phyloP scores from a whole-genome alignment of 2,888 invertebrate species.

The Cantharis rustica region DNA sequence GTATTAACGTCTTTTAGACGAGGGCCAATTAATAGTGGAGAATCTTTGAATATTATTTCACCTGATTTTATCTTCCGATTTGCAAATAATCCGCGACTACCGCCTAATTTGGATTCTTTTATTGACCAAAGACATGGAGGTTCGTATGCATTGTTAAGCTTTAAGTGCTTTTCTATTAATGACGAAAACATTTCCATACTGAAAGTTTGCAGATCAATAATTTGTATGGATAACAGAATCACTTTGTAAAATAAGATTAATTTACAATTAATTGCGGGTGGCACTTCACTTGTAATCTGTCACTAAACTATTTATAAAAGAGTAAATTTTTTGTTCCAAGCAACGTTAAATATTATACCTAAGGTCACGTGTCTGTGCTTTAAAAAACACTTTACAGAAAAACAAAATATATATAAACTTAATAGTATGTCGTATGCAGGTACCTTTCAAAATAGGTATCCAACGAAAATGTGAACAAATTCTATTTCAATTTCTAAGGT shows the following conservation, averaged over 20 bases:
- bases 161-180: constrained; percentile 4
- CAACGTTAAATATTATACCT: not conserved
- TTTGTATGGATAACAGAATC: not conserved
- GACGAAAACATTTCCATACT: not conserved
- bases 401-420: not conserved
- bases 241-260: not conserved
- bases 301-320: not conserved
- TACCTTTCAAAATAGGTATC: not conserved
- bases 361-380: not conserved
- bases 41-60: constrained; percentile 73
- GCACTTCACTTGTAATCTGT: not conserved
- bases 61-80: constrained; percentile 67
- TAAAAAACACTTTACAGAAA: not conserved
- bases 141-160: constrained; percentile 1
- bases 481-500: not conserved
- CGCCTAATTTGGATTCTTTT: constrained; percentile 60
- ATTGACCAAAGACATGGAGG: constrained; percentile 64
- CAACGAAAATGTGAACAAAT: not conserved
- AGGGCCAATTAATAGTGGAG: constrained; percentile 72
- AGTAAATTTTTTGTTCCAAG: not conserved
- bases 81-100: constrained; percentile 76
- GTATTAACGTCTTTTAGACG: constrained; percentile 60
- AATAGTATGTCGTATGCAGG: not conserved
- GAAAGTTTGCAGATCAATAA: not conserved
- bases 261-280: not conserved